Conservation (phyloP, 2,888 invertebrate genomes). For the Tipula lateralis region DNA sequence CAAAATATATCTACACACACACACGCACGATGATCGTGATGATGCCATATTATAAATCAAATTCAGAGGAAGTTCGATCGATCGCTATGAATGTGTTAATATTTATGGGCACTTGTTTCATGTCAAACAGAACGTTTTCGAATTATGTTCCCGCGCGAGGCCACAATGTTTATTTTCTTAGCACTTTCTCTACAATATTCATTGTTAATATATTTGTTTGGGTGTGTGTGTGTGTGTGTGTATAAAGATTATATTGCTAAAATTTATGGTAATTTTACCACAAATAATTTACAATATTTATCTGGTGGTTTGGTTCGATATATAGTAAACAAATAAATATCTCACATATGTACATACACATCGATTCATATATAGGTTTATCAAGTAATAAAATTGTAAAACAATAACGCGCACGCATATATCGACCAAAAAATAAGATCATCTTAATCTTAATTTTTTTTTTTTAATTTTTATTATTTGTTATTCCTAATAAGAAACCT, state of each 20-base stretch:
- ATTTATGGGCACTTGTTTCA: neutral
- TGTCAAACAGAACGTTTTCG: neutral
- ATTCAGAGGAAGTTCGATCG: neutral
- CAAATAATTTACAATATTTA: conserved; percentile 19
- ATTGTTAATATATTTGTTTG: neutral
- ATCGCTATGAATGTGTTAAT: neutral
- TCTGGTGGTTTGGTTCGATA: neutral
- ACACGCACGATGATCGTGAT: neutral
- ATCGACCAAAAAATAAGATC: neutral
- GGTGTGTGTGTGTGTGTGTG: neutral
- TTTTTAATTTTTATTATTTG: neutral
- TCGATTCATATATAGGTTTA: neutral
- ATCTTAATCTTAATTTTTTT: neutral
- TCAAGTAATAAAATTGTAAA: conserved; percentile 6
- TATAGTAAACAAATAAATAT: conserved; percentile 24
- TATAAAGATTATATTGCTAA: conserved; percentile 3
- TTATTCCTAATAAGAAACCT: conserved; percentile 24
- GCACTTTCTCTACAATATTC: neutral
- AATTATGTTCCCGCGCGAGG: neutral
- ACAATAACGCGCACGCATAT: neutral
- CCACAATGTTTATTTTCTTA: neutral
- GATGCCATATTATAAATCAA: neutral
- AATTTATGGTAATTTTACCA: conserved; percentile 24
- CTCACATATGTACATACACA: neutral
- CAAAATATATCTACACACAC: too few species aligned